phyloP scores from a whole-genome alignment of 2,113 vertebrate genomes.

The Eurystomus gularis region DNA sequence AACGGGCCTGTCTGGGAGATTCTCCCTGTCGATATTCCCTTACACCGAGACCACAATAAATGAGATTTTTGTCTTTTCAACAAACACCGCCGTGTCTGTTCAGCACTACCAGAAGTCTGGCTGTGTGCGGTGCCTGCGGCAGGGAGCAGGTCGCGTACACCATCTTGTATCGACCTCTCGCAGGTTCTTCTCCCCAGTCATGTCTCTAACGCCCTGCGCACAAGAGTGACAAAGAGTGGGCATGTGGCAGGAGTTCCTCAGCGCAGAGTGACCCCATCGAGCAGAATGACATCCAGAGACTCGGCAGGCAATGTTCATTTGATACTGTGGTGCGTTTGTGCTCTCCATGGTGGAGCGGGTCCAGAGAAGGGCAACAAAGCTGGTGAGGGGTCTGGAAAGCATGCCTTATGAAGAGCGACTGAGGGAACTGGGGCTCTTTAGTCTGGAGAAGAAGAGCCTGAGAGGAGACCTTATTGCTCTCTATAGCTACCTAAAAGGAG shows the following conservation, averaged over 20 bases:
- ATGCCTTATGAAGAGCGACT: too few species aligned
- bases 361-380: too few species aligned
- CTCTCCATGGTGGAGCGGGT: background rate
- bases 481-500: too few species aligned
- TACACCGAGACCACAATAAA: background rate
- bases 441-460: too few species aligned
- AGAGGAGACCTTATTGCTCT: too few species aligned
- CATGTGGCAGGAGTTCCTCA: background rate
- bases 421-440: too few species aligned
- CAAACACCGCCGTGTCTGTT: fast-evolving
- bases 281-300: background rate
- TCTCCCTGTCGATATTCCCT: background rate
- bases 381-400: too few species aligned
- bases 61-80: background rate
- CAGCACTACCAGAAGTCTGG: background rate
- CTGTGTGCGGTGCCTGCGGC: background rate
- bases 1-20: background rate
- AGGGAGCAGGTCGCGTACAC: fast-evolving
- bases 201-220: fast-evolving
- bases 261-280: fast-evolving
- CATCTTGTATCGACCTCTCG: fast-evolving
- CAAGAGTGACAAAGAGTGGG: background rate
- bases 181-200: background rate
- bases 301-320: background rate
- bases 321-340: background rate